phyloP scores from a whole-genome alignment of 2,113 vertebrate species.

The Limanda limanda region DNA sequence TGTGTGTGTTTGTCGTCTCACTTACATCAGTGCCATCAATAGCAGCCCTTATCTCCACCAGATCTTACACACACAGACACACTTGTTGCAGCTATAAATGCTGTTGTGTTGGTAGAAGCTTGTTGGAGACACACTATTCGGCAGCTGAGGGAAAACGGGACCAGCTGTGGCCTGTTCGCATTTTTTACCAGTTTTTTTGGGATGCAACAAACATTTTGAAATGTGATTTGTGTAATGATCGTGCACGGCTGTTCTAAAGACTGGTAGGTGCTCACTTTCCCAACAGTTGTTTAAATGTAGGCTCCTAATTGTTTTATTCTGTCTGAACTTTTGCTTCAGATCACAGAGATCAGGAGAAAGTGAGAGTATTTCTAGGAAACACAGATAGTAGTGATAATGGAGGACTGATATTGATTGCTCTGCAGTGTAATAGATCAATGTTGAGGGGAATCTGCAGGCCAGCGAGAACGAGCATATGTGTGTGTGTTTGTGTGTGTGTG shows the following conservation, averaged over 20 bases:
- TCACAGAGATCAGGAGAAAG: neutral
- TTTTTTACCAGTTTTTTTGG: too few relatives aligned
- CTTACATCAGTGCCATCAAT: conserved; percentile 42
- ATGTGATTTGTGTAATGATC: neutral
- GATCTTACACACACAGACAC: conserved; percentile 26
- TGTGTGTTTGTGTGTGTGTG: neutral
- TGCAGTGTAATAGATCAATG: neutral
- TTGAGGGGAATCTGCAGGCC: conserved; percentile 3
- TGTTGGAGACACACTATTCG: neutral
- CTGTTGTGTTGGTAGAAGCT: conserved; percentile 13
- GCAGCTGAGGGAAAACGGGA: neutral
- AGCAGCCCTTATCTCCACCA: conserved; percentile 28
- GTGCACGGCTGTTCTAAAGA: neutral
- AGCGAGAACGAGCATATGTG: neutral
- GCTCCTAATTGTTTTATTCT: neutral
- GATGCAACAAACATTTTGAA: neutral
- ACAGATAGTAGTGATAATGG: neutral
- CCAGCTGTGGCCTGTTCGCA: too few relatives aligned
- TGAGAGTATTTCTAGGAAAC: neutral
- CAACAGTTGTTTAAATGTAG: neutral
- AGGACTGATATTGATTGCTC: neutral
- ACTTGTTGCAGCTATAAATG: conserved; percentile 24
- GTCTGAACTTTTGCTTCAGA: neutral
- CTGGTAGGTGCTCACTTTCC: neutral
- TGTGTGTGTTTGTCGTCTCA: conserved; percentile 35